Evolutionary conservation across 2,113 vertebrate genomes (phyloP), one percentile per base, ranked within the genome.

Genomic region (Nothoprocta pentlandii): DNA sequence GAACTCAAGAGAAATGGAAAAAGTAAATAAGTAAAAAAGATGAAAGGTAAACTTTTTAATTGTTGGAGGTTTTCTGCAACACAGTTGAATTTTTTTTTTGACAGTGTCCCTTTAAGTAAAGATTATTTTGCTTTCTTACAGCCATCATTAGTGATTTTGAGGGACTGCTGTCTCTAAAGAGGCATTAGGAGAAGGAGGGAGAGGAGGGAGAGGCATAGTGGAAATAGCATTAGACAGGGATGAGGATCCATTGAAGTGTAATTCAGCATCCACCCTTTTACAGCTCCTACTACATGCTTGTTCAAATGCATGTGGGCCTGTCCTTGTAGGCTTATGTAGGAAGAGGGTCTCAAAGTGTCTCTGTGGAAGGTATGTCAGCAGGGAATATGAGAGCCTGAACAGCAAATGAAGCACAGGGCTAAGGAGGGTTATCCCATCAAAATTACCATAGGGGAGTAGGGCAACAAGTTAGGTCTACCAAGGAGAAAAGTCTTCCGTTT

Each of bases 241-340:
- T 49, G 26, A 68, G 90, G 92, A 34, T 89, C 71, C 90, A 96
- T 97, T 98, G 98, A 58, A 87, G 42, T 49, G 86, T 93, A 68
- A 56, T 84, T 77, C 92, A 97, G 98, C 97, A 98, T 87, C 82
- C 93, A 97, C 98, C 98, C 97, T 98, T 98, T 98, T 97, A 97
- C 97, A 98, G 97, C 96, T 95, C 97, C 96, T 91, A 80, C 69
- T 92, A 81, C 74, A 21, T 64, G 26, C 61, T 68, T 68, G 30
- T 61, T 68, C 63, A 62, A 1, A 1, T 1, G 4, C 36, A 21
- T n/a, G n/a, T 3, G 15, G 59, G 66, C 63, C 69, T 78, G 70
- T 46, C 67, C 80, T 68, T 47, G 64, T 2, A 34, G 68, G 39
- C 10, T 1, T 39, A 59, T 39, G 61, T 20, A 71, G 42, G 42